Percentiles rank a stretch among this genome's conserved stretches.
These are phyloP conservation scores for Mustela nigripes DNA, from an alignment of 2,113 vertebrate species.

Conservation along the genomic window DNA sequence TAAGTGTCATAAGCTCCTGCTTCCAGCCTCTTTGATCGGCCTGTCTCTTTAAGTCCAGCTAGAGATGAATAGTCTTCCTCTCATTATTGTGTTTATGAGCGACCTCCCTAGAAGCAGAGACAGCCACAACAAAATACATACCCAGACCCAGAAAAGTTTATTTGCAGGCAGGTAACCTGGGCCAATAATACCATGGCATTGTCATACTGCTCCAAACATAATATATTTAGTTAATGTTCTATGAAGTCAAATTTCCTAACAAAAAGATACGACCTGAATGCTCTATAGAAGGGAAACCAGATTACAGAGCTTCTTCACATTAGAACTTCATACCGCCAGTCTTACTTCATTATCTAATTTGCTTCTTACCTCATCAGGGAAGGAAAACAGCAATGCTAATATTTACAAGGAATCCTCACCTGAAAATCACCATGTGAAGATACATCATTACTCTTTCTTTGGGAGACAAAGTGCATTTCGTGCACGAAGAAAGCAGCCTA, in stretches of 20 bases:
- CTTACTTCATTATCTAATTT: background rate
- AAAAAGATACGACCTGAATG: background rate
- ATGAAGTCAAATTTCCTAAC: background rate
- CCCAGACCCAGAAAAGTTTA: background rate
- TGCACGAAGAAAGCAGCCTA: background rate
- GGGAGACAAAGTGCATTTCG: background rate
- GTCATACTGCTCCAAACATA: background rate
- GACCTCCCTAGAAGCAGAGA: background rate
- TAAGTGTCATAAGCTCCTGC: background rate
- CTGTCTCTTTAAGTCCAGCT: background rate
- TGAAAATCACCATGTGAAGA: background rate
- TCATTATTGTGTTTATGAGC: background rate
- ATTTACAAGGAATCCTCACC: background rate
- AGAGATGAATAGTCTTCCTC: background rate
- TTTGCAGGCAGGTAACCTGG: background rate
- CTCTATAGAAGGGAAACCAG: background rate
- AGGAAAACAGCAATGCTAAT: background rate
- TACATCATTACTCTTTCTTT: background rate
- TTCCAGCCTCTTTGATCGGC: background rate
- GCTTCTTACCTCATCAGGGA: background rate
- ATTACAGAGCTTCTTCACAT: background rate
- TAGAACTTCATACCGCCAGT: background rate
- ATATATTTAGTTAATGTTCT: background rate
- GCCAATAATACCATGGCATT: background rate
- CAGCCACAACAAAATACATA: background rate